Base-by-base conservation (phyloP, 30 jellyfish, hydroid and myxozoan species). In the Hydra vulgaris region DNA sequence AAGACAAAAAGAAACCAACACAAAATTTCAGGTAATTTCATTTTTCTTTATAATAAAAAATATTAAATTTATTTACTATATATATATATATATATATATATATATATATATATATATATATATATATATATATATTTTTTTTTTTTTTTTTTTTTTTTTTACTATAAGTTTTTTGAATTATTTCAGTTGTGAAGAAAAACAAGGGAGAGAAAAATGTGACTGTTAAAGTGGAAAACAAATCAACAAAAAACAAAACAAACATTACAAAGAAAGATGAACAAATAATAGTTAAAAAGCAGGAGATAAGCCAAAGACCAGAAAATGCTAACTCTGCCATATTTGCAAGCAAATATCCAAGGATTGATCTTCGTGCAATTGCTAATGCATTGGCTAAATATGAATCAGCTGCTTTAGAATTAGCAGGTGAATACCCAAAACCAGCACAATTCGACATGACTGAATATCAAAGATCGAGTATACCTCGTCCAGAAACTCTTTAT, bases 331-430 rank as follows among this genome's bases (percentile, higher is more conserved):
- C 61, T 40, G 61, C 61, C 12, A 12, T 40, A 40, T 3, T 40
- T 40, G 73, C 84, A 17, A 80, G 81, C 24, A 66, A 68, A 16
- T 91, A 91, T 77, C 98, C 98, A 12, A 88, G 89, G 20, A 86
- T 91, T 66, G 98, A 91, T 78, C 82, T 91, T 15, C 82, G 88
- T 25, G 89, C 82, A 20, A 91, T 91, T 74, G 98, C 98, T 0
- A 81, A 95, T 12, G 96, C 98, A 40, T 85, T 91, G n/a, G 98
- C 98, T 7, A 77, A 77, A 27, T 91, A 91, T 75, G 98, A 91
- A 75, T 85, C 83, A 61, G 95, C 96, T 25, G 96, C 96, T 5
- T 71, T 91, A 18, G 89, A 85, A n/a, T 84, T 91, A 22, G 98
- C 98, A 15, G 96, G 96, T 19, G 98, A 91, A 79, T 91, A 91